These are phyloP conservation scores for Berghia stephanieae DNA, from an alignment of 1,140 invertebrate species.

Conservation along the genomic window DNA sequence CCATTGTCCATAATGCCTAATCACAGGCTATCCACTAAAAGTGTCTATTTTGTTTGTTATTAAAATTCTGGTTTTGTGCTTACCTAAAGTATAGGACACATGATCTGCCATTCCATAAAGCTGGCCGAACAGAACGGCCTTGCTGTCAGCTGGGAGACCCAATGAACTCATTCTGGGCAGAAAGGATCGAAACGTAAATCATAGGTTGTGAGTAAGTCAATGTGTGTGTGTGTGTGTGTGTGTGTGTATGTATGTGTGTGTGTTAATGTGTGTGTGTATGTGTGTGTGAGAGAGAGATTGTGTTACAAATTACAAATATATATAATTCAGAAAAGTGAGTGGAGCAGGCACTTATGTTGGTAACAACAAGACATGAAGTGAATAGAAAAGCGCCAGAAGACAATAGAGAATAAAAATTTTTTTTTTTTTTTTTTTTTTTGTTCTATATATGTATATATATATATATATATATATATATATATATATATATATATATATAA, in stretches of 20 bases:
- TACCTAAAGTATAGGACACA: slow-evolving; percentile 92
- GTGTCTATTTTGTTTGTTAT: too few species aligned
- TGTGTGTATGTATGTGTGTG: background rate
- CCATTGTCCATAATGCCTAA: too few species aligned
- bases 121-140: slow-evolving; percentile 96
- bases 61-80: slow-evolving; percentile 51
- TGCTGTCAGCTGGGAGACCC: slow-evolving; percentile 68
- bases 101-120: slow-evolving; percentile 98
- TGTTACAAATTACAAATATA: too few species aligned
- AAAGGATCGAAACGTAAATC: background rate
- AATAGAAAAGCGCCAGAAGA: too few species aligned
- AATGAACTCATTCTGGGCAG: slow-evolving; percentile 1
- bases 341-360: too few species aligned
- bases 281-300: slow-evolving; percentile 13
- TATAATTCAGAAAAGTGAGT: too few species aligned
- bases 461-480: background rate
- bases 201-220: background rate
- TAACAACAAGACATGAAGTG: too few species aligned
- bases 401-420: too few species aligned
- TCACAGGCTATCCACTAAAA: too few species aligned
- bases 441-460: background rate
- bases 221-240: background rate
- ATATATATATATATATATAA: background rate
- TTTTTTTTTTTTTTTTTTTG: too few species aligned
- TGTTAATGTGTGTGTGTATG: background rate